Evolutionary conservation across 2,113 vertebrate genomes (phyloP).

Genomic region (Odobenus rosmarus): DNA sequence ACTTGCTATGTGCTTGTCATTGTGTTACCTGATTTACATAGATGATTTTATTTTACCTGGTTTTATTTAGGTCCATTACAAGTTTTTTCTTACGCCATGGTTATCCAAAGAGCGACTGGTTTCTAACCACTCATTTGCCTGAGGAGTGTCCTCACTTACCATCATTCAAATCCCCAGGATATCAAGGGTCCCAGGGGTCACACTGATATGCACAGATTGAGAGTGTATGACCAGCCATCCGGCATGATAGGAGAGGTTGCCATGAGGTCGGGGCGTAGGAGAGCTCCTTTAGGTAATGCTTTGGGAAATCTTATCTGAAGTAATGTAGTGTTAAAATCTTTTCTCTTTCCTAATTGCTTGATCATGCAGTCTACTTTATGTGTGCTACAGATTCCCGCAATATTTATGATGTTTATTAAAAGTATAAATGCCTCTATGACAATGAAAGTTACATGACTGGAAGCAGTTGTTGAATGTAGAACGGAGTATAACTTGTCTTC

Average conservation of each 20-base stretch:
- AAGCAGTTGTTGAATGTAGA: neutral
- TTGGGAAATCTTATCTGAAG: neutral
- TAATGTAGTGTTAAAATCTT: neutral
- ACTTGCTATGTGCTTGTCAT: neutral
- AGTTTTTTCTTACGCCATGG: neutral
- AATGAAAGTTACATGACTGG: neutral
- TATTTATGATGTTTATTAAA: conserved; percentile 21
- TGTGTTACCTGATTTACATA: neutral
- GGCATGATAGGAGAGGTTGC: neutral
- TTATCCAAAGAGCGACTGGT: neutral
- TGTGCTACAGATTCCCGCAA: neutral
- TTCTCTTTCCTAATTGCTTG: neutral
- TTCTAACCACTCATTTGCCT: neutral
- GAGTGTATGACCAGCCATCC: neutral
- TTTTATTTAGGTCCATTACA: neutral
- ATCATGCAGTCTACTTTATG: neutral
- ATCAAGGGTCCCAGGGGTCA: neutral
- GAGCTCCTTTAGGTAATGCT: neutral
- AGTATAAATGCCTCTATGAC: neutral
- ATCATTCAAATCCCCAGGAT: neutral
- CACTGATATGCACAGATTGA: neutral
- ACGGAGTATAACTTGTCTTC: neutral
- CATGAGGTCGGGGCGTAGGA: neutral
- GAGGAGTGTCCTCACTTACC: neutral
- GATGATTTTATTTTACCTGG: neutral